Percentiles rank a stretch among this genome's conserved stretches.
Evolutionary conservation across 1,140 invertebrate species (phyloP).

Genomic region (Piezodorus guildinii): DNA sequence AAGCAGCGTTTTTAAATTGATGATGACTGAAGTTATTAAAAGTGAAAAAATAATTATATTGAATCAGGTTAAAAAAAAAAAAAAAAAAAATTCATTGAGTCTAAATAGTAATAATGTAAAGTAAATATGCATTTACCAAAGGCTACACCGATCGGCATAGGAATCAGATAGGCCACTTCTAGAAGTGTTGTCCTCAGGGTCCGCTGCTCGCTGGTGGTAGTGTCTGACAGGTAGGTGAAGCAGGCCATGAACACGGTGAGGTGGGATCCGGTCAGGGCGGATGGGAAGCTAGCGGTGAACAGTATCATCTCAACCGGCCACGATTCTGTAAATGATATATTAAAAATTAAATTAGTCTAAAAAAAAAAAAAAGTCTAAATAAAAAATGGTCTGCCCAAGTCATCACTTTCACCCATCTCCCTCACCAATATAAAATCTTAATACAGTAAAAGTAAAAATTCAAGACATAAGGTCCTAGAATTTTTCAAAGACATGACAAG

Average conservation of each 20-base stretch:
- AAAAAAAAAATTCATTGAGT: no score
- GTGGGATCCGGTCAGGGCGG: slow-evolving; percentile 56
- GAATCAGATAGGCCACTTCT: slow-evolving; percentile 57
- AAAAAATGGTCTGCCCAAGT: no score
- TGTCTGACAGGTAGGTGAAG: slow-evolving; percentile 61
- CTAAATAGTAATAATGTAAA: no score
- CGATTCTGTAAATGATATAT: slow-evolving; percentile 31
- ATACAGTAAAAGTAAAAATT: no score
- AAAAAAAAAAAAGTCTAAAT: background rate
- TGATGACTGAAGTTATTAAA: no score
- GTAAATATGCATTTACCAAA: slow-evolving; percentile 37
- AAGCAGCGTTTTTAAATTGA: no score
- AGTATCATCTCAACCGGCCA: slow-evolving; percentile 64
- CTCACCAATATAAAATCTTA: no score
- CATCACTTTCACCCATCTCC: no score
- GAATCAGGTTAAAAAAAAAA: no score
- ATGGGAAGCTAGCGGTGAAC: slow-evolving; percentile 57
- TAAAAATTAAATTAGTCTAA: background rate
- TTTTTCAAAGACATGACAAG: no score
- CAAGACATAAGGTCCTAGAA: no score
- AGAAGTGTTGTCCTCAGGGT: slow-evolving; percentile 59
- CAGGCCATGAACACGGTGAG: slow-evolving; percentile 60
- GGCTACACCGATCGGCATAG: slow-evolving; percentile 60
- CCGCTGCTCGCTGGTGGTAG: slow-evolving; percentile 46
- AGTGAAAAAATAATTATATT: no score